A percentile compares a stretch with the other conserved stretches of the same genome.
Conservation (phyloP, 2,888 invertebrate genomes). For the Trilocha varians region DNA sequence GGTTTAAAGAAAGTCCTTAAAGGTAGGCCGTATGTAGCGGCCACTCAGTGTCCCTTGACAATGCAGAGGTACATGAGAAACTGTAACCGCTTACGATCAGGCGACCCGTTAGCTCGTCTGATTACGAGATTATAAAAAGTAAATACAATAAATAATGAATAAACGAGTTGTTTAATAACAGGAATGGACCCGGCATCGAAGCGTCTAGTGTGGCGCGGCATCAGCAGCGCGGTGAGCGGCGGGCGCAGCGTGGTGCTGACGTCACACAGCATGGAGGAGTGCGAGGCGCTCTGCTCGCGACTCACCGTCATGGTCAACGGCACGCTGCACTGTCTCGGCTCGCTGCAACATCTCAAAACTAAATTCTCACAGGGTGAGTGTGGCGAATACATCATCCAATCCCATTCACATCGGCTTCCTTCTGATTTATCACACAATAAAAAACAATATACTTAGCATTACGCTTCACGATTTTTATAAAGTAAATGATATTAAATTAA, state of each 20-base stretch:
- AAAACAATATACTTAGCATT: too few species aligned
- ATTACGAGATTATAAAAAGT: neutral
- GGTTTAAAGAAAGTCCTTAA: too few species aligned
- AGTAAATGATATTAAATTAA: too few species aligned
- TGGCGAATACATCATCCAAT: neutral
- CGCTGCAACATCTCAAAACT: constrained; percentile 75
- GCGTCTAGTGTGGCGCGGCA: constrained; percentile 84
- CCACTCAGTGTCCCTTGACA: too few species aligned
- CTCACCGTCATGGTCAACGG: constrained; percentile 87
- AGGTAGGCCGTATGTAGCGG: too few species aligned
- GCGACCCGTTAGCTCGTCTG: neutral
- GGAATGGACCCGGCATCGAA: constrained; percentile 89
- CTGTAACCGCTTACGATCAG: too few species aligned
- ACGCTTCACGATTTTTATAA: too few species aligned
- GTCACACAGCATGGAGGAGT: constrained; percentile 82
- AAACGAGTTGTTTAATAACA: constrained; percentile 15
- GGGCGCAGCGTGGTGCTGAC: constrained; percentile 83
- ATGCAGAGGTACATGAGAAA: too few species aligned
- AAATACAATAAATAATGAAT: neutral
- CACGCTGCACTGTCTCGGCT: constrained; percentile 79
- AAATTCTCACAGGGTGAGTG: constrained; percentile 75
- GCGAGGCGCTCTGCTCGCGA: constrained; percentile 85
- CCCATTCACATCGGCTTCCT: too few species aligned
- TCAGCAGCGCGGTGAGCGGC: constrained; percentile 70
- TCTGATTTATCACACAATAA: too few species aligned